These are phyloP conservation scores for Peucedramus taeniatus DNA, from an alignment of 2,113 vertebrate genomes.

Conservation along the genomic window DNA sequence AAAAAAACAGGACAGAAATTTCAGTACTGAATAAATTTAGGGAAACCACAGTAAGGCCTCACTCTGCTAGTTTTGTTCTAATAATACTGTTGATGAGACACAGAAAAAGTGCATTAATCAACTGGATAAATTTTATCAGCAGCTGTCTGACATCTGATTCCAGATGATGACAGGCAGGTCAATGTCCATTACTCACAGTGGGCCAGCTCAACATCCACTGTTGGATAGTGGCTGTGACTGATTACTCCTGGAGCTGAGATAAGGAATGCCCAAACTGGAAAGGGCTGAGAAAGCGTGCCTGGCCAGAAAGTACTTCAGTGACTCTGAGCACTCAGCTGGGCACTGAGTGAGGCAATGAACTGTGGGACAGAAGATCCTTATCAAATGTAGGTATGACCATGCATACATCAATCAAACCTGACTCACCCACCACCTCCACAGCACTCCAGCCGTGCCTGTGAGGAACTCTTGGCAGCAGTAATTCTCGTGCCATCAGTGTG, in stretches of 20 bases:
- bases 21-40: background rate
- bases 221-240: background rate
- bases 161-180: background rate
- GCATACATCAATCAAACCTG: background rate
- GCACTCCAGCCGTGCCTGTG: background rate
- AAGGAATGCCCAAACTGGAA: background rate
- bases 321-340: background rate
- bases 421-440: background rate
- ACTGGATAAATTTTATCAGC: background rate
- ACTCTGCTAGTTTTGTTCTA: background rate
- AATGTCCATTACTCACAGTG: background rate
- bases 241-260: background rate
- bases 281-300: background rate
- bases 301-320: background rate
- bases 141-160: background rate
- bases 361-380: background rate
- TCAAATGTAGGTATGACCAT: background rate
- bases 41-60: background rate
- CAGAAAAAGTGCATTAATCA: background rate
- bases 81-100: background rate
- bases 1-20: background rate
- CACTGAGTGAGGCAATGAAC: background rate
- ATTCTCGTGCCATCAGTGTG: background rate
- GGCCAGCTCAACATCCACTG: background rate
- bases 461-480: background rate